Percentiles rank a stretch among this genome's conserved stretches.
Evolutionary conservation across 2,797 vertebrate genomes (phyloP).

Genomic region (Gobio occitaniae): DNA sequence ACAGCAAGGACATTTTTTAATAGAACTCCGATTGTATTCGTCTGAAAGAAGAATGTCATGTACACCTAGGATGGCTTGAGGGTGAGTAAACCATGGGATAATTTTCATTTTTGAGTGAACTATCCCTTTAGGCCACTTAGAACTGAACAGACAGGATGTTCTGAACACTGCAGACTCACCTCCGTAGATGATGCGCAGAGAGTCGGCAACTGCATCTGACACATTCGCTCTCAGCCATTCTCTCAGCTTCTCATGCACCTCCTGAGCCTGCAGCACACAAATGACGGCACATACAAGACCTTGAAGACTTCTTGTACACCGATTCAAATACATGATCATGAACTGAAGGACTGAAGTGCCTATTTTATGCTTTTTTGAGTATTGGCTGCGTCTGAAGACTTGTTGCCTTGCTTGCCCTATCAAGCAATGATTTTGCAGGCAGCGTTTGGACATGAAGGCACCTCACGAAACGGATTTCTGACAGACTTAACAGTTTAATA

Average conservation of each 20-base stretch:
- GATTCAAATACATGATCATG: not conserved
- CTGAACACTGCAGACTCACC: conserved; percentile 72
- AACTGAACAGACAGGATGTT: not conserved
- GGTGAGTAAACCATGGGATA: too few species aligned
- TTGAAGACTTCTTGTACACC: not conserved
- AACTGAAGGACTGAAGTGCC: not conserved
- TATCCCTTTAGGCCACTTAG: not conserved
- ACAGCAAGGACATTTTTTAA: too few species aligned
- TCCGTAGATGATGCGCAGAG: conserved; percentile 90
- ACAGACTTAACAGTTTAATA: too few species aligned
- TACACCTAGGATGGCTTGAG: too few species aligned
- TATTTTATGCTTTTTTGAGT: not conserved
- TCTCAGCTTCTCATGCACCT: conserved; percentile 90
- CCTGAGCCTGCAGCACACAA: conserved; percentile 83
- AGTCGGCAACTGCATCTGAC: conserved; percentile 85
- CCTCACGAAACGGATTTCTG: too few species aligned
- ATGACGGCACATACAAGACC: not conserved
- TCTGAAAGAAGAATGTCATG: too few species aligned
- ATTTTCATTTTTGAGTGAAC: not conserved
- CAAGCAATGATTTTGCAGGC: too few species aligned
- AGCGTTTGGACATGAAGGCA: too few species aligned
- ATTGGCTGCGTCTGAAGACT: too few species aligned
- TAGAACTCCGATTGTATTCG: too few species aligned
- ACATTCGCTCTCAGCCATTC: conserved; percentile 86
- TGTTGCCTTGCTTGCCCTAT: too few species aligned